phyloP scores from a whole-genome alignment of 1,140 invertebrate genomes.

The Drosophila tristis region DNA sequence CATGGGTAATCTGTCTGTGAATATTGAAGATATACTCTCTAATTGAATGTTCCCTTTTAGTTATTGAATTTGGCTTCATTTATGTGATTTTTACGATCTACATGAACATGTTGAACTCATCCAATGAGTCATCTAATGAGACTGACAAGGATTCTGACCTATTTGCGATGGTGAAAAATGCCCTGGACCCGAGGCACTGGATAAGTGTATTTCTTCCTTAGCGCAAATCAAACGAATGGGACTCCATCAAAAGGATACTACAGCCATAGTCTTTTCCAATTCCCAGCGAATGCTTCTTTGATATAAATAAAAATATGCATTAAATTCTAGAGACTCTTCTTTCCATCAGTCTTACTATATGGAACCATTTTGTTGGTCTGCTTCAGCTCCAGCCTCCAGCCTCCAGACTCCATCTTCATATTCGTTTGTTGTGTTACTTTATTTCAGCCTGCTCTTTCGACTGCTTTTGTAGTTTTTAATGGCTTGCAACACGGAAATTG shows the following conservation, averaged over 20 bases:
- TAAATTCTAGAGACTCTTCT: too few species aligned
- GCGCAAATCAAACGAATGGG: too few species aligned
- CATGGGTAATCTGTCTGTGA: slow-evolving; percentile 29
- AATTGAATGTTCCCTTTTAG: slow-evolving; percentile 12
- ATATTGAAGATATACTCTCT: neutral
- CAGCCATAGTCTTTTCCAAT: neutral
- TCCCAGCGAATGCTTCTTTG: neutral
- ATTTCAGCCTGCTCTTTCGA: slow-evolving; percentile 16
- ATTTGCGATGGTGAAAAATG: too few species aligned
- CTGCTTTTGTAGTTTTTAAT: slow-evolving; percentile 75
- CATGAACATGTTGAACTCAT: slow-evolving; percentile 1
- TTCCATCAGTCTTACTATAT: too few species aligned
- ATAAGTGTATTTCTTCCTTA: slow-evolving; percentile 3
- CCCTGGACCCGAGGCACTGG: neutral
- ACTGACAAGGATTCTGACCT: too few species aligned
- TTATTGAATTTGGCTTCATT: slow-evolving; percentile 58
- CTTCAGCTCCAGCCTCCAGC: neutral
- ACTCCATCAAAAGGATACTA: neutral
- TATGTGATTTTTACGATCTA: slow-evolving; percentile 60
- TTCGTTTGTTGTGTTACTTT: slow-evolving; percentile 21
- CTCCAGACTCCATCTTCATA: too few species aligned
- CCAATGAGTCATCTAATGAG: neutral
- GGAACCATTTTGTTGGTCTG: neutral
- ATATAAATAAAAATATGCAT: too few species aligned
- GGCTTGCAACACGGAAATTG: slow-evolving; percentile 76